A percentile compares a stretch with the other conserved stretches of the same genome.
Conservation (phyloP, 2,113 vertebrate genomes). For the Sula dactylatra region DNA sequence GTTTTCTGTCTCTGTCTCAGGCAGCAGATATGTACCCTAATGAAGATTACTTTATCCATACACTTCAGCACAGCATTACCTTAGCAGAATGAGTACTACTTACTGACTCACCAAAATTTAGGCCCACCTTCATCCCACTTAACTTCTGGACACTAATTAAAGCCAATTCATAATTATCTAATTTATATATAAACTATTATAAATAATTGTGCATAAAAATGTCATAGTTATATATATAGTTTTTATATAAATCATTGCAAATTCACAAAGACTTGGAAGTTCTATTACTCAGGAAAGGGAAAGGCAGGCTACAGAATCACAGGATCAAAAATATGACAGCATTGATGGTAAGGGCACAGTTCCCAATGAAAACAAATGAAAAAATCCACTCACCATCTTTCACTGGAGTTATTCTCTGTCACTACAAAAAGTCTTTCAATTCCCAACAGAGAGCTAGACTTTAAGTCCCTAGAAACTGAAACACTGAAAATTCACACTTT, state of each 20-base stretch:
- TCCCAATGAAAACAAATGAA: not conserved
- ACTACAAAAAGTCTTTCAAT: not conserved
- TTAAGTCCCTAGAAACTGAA: not conserved
- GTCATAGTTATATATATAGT: not conserved
- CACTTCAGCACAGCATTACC: not conserved
- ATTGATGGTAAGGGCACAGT: not conserved
- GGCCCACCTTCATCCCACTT: not conserved
- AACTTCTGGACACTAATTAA: not conserved
- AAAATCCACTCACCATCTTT: not conserved
- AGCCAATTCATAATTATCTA: not conserved
- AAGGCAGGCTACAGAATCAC: not conserved
- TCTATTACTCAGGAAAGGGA: not conserved
- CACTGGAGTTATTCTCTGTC: not conserved
- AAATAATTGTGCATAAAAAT: not conserved
- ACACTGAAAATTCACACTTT: not conserved
- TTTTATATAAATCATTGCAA: not conserved
- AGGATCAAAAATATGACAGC: not conserved
- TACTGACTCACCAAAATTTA: not conserved
- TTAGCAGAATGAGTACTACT: not conserved
- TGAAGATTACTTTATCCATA: not conserved
- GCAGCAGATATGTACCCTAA: not conserved
- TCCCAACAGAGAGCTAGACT: not conserved
- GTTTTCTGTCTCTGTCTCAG: not conserved
- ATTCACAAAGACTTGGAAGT: not conserved
- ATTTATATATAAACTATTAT: not conserved